A percentile compares a stretch with the other conserved stretches of the same genome.
These are phyloP conservation scores for Thereva nobilitata DNA, from an alignment of 2,888 invertebrate species.

Conservation along the genomic window DNA sequence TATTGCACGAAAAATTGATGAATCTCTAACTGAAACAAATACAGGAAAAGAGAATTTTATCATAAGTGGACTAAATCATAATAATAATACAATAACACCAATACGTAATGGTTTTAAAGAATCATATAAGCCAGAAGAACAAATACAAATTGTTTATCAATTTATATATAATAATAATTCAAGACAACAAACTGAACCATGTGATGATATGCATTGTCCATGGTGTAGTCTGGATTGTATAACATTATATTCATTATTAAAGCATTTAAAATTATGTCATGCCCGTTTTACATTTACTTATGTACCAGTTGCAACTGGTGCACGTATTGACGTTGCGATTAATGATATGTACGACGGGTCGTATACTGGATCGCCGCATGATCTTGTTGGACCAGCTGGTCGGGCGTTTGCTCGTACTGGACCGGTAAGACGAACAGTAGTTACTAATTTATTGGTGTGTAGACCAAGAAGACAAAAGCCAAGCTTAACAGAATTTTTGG, in stretches of 20 bases:
- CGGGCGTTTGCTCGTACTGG: slow-evolving; percentile 71
- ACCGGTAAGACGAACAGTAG: slow-evolving; percentile 66
- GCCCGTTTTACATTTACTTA: slow-evolving; percentile 92
- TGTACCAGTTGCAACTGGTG: slow-evolving; percentile 58
- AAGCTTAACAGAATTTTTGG: slow-evolving; percentile 85
- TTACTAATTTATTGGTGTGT: slow-evolving; percentile 68
- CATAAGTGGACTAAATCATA: slow-evolving; percentile 37
- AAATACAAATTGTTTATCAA: slow-evolving; percentile 88
- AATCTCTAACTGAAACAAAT: slow-evolving; percentile 33
- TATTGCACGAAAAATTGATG: slow-evolving; percentile 35
- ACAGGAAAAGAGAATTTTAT: slow-evolving; percentile 57
- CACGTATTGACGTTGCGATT: slow-evolving; percentile 91
- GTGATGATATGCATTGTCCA: slow-evolving; percentile 90
- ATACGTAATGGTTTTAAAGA: slow-evolving; percentile 14
- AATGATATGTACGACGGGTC: slow-evolving; percentile 95
- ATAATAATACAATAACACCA: slow-evolving; percentile 49
- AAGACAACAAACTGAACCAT: slow-evolving; percentile 92
- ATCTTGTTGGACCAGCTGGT: slow-evolving; percentile 74
- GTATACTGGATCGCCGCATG: slow-evolving; percentile 91
- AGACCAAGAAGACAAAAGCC: slow-evolving; percentile 61
- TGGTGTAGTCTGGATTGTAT: slow-evolving; percentile 94
- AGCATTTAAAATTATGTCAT: slow-evolving; percentile 92
- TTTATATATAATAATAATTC: slow-evolving; percentile 95
- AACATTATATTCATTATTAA: slow-evolving; percentile 83
- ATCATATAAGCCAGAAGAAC: slow-evolving; percentile 51